A percentile compares a stretch with the other conserved stretches of the same genome.
These are phyloP conservation scores for Acrocera orbiculus DNA, from an alignment of 2,888 invertebrate species.

Conservation along the genomic window DNA sequence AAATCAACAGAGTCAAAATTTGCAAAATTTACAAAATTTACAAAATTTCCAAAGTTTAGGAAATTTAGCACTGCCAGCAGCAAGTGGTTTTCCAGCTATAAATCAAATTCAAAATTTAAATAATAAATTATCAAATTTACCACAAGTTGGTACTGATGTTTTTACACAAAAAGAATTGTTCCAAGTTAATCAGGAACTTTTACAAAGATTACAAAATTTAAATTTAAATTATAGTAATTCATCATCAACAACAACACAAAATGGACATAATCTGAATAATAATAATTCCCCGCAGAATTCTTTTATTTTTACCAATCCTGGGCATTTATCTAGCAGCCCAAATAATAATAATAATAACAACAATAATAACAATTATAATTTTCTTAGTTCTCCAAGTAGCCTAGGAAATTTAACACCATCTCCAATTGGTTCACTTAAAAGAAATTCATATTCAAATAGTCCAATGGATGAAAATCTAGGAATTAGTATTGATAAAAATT, in stretches of 20 bases:
- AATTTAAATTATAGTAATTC: conserved; percentile 20
- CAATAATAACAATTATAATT: conserved; percentile 21
- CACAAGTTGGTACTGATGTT: conserved; percentile 6
- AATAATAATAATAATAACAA: conserved; percentile 20
- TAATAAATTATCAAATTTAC: conserved; percentile 24
- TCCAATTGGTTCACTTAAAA: conserved; percentile 26
- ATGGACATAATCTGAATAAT: conserved; percentile 13
- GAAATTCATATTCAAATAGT: conserved; percentile 27
- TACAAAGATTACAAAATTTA: conserved; percentile 28
- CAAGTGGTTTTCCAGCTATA: conserved; percentile 26
- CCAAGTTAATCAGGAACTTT: conserved; percentile 30
- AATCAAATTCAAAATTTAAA: conserved; percentile 25
- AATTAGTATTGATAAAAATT: conserved; percentile 28
- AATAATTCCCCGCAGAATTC: conserved; percentile 27
- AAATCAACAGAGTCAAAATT: conserved; percentile 30
- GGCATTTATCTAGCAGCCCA: conserved; percentile 21
- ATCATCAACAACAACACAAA: conserved; percentile 9
- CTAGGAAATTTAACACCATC: conserved; percentile 25
- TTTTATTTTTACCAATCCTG: conserved; percentile 29
- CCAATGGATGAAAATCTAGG: conserved; percentile 21
- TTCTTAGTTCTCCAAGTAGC: conserved; percentile 20
- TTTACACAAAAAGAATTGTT: conserved; percentile 27
- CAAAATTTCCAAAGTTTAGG: conserved; percentile 14
- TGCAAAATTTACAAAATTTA: conserved; percentile 26
- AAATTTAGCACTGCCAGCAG: conserved; percentile 4